Evolutionary conservation across 2,888 invertebrate species (phyloP), one percentile per base, ranked within the genome.

Genomic region (Oxycera nigricornis): DNA sequence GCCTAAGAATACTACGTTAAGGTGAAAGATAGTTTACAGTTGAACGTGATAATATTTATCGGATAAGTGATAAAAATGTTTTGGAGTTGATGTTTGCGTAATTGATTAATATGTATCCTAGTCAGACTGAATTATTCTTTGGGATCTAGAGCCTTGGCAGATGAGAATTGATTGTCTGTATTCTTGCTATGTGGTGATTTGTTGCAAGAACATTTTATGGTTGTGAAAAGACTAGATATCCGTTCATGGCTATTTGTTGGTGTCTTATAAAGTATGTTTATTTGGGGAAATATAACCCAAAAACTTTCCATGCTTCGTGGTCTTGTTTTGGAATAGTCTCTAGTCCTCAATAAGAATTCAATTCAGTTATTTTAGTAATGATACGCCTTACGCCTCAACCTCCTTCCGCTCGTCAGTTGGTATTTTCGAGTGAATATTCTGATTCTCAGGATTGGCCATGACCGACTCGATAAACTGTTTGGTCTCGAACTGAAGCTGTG

Each of bases 401-500:
- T 73, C 20, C 57, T 68, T 59, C 26, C 31, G 7, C 6, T 73
- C 46, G 39, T 75, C 59, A 22, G 46, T 68, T 14, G 46, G 4
- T 14, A 75, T 75, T 75, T 83, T 82, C 14, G 82, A 80, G 22
- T 83, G 81, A 30, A 84, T 79, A 59, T 82, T 82, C 4, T 80
- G 79, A 76, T 84, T 84, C 76, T 84, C 85, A 1, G 83, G 85
- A 79, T 90, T 89, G 62, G 86, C 88, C 84, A 90, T 83, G 2
- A 90, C 88, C 2, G 88, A 86, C 46, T 88, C 85, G 20, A 91
- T 87, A 78, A 90, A 91, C 74, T 89, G 88, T 2, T 88, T 87
- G 0, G 91, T 91, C 83, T 91, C 90, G 74, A 87, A 85, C 79
- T 90, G 89, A 41, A 91, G 80, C 30, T 87, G 88, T 4, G 88